Evolutionary conservation across 1,140 invertebrate genomes (phyloP).

Genomic region (Octopus bimaculoides): DNA sequence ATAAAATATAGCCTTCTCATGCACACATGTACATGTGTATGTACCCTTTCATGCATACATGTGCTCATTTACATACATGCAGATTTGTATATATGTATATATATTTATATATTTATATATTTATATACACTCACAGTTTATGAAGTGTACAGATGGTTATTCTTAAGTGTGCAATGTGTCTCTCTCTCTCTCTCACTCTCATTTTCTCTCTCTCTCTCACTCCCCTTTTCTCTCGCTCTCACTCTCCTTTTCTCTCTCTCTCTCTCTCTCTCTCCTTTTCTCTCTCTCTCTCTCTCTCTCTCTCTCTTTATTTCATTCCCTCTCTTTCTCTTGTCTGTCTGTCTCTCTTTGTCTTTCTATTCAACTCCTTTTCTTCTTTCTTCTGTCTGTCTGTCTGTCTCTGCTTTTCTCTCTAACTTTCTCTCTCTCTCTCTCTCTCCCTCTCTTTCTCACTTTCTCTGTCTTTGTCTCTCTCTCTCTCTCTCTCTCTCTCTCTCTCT

Average conservation of each 20-base stretch:
- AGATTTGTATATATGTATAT: neutral
- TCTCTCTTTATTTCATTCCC: neutral
- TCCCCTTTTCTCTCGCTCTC: slow-evolving; percentile 14
- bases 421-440: slow-evolving; percentile 4
- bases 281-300: slow-evolving; percentile 15
- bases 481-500: neutral
- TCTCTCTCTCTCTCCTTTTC: slow-evolving; percentile 4
- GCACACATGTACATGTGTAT: neutral
- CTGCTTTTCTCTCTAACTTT: neutral
- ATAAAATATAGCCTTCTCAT: neutral
- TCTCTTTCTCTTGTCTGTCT: neutral
- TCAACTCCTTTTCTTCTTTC: neutral
- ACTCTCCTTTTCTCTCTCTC: slow-evolving; percentile 13
- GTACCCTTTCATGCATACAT: neutral
- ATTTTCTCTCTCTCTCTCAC: slow-evolving; percentile 19
- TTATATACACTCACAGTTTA: neutral
- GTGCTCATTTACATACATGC: neutral
- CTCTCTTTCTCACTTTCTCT: slow-evolving; percentile 11
- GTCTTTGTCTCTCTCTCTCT: slow-evolving; percentile 1
- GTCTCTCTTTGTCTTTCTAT: slow-evolving; percentile 12
- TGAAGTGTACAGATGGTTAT: neutral
- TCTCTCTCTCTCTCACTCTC: slow-evolving; percentile 16
- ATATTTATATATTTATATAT: neutral
- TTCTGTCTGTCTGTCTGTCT: neutral
- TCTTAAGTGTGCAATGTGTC: neutral